These are phyloP conservation scores for Bucco capensis DNA, from an alignment of 2,113 vertebrate species.

Conservation along the genomic window DNA sequence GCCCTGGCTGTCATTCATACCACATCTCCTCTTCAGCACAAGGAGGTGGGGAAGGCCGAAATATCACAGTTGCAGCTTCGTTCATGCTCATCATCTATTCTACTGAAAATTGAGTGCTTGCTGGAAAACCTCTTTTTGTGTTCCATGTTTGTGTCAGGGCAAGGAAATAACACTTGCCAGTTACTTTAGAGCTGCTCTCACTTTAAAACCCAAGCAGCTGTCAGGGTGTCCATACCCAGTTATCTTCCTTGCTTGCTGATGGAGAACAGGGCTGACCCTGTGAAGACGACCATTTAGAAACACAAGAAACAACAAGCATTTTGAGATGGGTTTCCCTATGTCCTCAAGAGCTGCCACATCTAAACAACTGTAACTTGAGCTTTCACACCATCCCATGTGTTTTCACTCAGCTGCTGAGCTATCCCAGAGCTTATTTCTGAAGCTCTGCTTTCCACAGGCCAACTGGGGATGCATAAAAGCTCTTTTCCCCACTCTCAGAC, in stretches of 20 bases:
- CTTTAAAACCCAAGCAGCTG: neutral
- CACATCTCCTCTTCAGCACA: neutral
- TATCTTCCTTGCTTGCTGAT: neutral
- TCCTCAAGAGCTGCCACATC: neutral
- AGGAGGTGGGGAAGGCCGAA: neutral
- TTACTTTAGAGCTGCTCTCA: neutral
- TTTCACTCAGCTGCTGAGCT: neutral
- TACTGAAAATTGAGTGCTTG: neutral
- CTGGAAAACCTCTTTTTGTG: neutral
- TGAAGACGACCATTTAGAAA: neutral
- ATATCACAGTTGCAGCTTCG: neutral
- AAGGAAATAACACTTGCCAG: neutral
- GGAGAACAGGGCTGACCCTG: neutral
- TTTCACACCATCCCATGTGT: fast-evolving
- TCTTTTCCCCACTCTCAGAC: neutral
- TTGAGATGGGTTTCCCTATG: neutral
- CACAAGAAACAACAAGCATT: neutral
- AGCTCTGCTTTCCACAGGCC: neutral
- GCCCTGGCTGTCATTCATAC: neutral
- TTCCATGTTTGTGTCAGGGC: neutral
- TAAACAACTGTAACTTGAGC: neutral
- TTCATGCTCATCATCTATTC: neutral
- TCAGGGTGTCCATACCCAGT: neutral
- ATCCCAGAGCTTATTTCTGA: neutral
- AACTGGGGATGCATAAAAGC: neutral